Percentiles rank a stretch among this genome's conserved stretches.
These are phyloP conservation scores for Panzeria rudis DNA, from an alignment of 2,888 invertebrate species.

Conservation along the genomic window DNA sequence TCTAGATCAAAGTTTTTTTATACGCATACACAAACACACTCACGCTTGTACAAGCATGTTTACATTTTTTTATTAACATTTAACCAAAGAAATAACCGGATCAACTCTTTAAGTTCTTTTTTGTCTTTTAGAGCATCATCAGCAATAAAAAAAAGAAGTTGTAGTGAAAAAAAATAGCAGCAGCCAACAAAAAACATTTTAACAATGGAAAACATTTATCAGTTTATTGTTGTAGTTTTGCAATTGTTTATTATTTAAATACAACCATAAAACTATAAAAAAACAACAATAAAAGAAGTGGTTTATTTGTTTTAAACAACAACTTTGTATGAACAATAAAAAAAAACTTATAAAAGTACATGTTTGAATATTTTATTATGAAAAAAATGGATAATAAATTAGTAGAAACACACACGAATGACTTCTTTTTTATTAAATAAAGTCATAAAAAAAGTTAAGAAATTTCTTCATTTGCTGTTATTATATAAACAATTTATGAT, in stretches of 20 bases:
- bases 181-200: background rate
- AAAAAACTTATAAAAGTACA: constrained; percentile 17
- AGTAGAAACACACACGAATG: background rate
- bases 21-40: background rate
- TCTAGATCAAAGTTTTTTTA: constrained; percentile 1
- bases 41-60: background rate
- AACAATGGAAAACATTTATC: constrained; percentile 50
- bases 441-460: background rate
- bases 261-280: constrained; percentile 40
- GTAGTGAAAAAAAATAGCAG: background rate
- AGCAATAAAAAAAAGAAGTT: background rate
- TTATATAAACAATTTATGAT: background rate
- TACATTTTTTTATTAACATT: constrained; percentile 11
- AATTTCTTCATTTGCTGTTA: background rate
- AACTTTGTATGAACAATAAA: constrained; percentile 27
- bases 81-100: constrained; percentile 33
- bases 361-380: background rate
- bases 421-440: constrained; percentile 3
- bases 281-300: constrained; percentile 5
- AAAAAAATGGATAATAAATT: constrained; percentile 2
- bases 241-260: constrained; percentile 51
- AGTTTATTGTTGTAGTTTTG: constrained; percentile 7
- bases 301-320: constrained; percentile 39
- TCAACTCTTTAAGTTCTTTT: constrained; percentile 32
- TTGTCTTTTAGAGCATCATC: constrained; percentile 4